Evolutionary conservation across 2,888 invertebrate species (phyloP).

Genomic region (Lasioglossum marginatum): DNA sequence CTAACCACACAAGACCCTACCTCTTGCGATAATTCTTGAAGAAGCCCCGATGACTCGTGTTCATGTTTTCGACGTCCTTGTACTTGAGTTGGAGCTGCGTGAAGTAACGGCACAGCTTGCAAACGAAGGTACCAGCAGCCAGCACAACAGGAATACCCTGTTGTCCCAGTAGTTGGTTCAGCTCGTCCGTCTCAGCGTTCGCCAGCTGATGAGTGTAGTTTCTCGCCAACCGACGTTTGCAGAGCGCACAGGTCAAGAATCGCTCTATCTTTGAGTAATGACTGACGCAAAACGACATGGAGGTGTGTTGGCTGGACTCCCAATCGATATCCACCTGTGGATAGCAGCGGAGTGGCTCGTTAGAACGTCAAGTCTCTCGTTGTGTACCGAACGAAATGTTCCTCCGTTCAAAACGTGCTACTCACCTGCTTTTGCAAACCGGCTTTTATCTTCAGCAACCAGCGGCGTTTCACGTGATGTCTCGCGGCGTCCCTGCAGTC

Average conservation of each 20-base stretch:
- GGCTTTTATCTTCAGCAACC: constrained; percentile 83
- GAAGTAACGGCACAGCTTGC: constrained; percentile 93
- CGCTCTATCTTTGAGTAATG: constrained; percentile 90
- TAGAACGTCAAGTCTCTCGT: neutral
- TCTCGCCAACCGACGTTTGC: constrained; percentile 90
- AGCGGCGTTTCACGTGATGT: constrained; percentile 83
- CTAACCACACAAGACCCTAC: constrained; percentile 78
- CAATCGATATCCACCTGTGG: constrained; percentile 83
- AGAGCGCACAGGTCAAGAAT: constrained; percentile 91
- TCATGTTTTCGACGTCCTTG: constrained; percentile 83
- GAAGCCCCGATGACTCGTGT: constrained; percentile 85
- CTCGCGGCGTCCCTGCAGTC: constrained; percentile 82
- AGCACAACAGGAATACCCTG: constrained; percentile 90
- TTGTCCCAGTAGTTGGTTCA: constrained; percentile 86
- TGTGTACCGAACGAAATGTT: neutral
- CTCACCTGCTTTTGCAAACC: constrained; percentile 80
- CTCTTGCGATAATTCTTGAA: constrained; percentile 88
- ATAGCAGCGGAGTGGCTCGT: neutral
- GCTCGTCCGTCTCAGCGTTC: constrained; percentile 86
- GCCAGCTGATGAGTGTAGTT: constrained; percentile 90
- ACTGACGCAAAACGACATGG: constrained; percentile 85
- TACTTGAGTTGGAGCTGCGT: constrained; percentile 89
- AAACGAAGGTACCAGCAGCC: constrained; percentile 90
- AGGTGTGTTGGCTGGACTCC: constrained; percentile 83
- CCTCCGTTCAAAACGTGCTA: neutral